Percentiles rank a stretch among this genome's conserved stretches.
These are phyloP conservation scores for Coregonus sp. DNA, from an alignment of 2,797 vertebrate genomes.

Conservation along the genomic window DNA sequence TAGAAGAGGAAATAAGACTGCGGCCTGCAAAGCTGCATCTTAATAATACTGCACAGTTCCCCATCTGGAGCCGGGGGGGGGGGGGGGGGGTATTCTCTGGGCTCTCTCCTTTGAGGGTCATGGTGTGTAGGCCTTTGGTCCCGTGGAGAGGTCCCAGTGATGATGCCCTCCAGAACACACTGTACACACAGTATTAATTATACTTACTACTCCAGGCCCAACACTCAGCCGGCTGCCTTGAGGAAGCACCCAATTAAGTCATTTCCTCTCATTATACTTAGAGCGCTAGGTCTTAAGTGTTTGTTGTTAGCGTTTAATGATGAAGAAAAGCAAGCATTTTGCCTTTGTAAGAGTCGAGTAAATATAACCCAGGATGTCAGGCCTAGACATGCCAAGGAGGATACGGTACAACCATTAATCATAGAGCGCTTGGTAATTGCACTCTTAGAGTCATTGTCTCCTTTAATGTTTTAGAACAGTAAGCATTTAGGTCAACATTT, in stretches of 20 bases:
- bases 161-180: neutral
- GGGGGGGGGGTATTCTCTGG: no score
- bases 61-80: no score
- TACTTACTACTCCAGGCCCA: neutral
- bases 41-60: no score
- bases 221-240: neutral
- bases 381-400: neutral
- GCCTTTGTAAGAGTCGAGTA: neutral
- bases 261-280: no score
- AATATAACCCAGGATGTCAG: neutral
- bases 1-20: no score
- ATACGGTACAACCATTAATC: neutral
- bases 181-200: neutral
- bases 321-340: neutral
- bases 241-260: slow-evolving; percentile 4
- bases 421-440: slow-evolving; percentile 2
- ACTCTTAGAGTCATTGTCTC: neutral
- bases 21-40: no score
- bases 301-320: neutral
- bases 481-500: neutral
- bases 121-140: no score
- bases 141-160: neutral
- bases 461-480: neutral
- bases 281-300: slow-evolving; percentile 1
- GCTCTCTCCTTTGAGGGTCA: neutral